phyloP scores from a whole-genome alignment of 2,113 vertebrate genomes.

The Callospermophilus lateralis region DNA sequence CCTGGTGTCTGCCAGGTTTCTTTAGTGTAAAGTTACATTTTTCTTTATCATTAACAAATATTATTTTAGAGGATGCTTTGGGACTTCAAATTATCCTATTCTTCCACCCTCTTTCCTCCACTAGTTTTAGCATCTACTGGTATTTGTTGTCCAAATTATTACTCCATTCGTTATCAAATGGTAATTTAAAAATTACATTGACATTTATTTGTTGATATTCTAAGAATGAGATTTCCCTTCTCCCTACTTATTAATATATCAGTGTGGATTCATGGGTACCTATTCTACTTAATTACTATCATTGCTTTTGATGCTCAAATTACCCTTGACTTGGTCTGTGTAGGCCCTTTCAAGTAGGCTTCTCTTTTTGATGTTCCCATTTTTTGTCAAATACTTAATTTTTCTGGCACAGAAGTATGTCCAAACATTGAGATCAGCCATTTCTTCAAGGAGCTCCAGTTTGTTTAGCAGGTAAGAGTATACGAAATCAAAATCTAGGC shows the following conservation, averaged over 20 bases:
- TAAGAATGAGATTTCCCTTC: background rate
- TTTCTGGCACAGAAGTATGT: conserved; percentile 43
- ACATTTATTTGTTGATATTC: background rate
- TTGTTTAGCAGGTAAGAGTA: background rate
- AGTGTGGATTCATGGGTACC: background rate
- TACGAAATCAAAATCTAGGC: conserved; percentile 19
- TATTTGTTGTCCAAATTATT: background rate
- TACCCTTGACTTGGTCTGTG: background rate
- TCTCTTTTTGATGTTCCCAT: background rate
- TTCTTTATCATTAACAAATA: background rate
- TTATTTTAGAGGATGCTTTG: conserved; percentile 31
- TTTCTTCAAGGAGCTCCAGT: background rate
- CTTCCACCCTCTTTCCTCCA: background rate
- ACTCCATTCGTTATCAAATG: background rate
- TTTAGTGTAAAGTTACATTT: background rate
- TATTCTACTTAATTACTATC: background rate
- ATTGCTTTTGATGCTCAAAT: background rate
- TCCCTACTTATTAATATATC: background rate
- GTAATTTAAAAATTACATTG: background rate
- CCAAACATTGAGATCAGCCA: background rate
- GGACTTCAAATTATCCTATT: background rate
- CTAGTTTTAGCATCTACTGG: background rate
- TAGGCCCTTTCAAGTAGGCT: background rate
- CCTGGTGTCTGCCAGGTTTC: background rate
- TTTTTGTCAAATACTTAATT: background rate